Evolutionary conservation across 1,140 invertebrate species (phyloP), one percentile per base, ranked within the genome.

Genomic region (Bombus sylvicola): DNA sequence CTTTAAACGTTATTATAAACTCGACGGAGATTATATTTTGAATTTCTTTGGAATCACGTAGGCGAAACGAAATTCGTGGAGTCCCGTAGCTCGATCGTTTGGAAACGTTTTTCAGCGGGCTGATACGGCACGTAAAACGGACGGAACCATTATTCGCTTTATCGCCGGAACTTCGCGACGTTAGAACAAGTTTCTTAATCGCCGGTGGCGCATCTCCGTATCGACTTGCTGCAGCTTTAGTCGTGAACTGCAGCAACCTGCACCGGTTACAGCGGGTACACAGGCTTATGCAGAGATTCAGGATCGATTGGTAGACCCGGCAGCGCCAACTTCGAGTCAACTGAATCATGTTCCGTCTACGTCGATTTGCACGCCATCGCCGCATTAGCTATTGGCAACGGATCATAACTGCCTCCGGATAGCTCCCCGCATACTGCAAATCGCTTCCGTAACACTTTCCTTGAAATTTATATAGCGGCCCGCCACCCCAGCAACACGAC

Each of bases 371-470:
- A 93, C 93, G 90, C 93, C 92, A 93, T 91, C 88, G 90, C 88
- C 90, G 90, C 92, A 94, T 94, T 93, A 94, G 92, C 92, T 91
- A 93, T 94, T 93, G 92, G 93, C 93, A 94, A 92, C 89, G 90
- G 90, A 94, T 93, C 90, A 93, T 94, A 94, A 93, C 92, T 92
- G 92, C 92, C 93, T 86, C 87, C 89, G 91, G 93, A 87, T 88
- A 90, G 91, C 89, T 81, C 87, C 90, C 88, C 87, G 92, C 90
- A 83, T 85, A 89, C 91, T 91, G 91, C 87, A 93, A 94, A 94
- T 94, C 91, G 93, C 92, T 93, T 92, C 92, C 92, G 92, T 93
- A 88, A 93, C 90, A 92, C 92, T 93, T 93, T 92, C 85, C 87
- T 87, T 66, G 85, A 92, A 90, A 93, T 94, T 93, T 93, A 93